Evolutionary conservation across 2,113 vertebrate genomes (phyloP).

Genomic region (Scomber japonicus): DNA sequence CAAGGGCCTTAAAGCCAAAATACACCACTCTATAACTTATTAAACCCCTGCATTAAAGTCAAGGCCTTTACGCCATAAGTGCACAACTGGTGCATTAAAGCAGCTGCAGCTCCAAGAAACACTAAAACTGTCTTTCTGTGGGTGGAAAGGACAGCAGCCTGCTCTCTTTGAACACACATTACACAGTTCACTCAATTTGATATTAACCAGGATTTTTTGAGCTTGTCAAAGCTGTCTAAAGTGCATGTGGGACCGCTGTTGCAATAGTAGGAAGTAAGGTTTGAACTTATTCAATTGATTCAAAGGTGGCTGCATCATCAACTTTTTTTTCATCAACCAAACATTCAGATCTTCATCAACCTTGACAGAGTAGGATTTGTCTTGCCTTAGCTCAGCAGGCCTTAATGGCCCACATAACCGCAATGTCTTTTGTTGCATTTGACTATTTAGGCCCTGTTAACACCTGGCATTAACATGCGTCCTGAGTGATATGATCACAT

Average conservation of each 20-base stretch:
- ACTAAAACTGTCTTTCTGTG: slow-evolving; percentile 12
- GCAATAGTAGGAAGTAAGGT: neutral
- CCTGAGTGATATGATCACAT: no score
- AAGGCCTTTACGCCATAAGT: slow-evolving; percentile 15
- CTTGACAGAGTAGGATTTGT: no score
- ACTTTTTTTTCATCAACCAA: neutral
- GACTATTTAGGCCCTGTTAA: no score
- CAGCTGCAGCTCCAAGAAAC: slow-evolving; percentile 25
- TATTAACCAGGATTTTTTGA: slow-evolving; percentile 1
- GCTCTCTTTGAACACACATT: neutral
- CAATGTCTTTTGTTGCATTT: no score
- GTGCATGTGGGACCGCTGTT: neutral
- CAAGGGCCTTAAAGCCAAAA: slow-evolving; percentile 4
- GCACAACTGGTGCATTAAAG: neutral
- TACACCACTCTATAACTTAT: neutral
- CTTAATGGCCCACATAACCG: no score
- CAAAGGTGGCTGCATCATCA: neutral
- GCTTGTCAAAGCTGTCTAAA: neutral
- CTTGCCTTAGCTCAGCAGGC: no score
- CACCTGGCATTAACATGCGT: no score
- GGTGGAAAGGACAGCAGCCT: neutral
- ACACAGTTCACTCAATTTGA: slow-evolving; percentile 4
- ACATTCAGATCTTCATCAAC: no score
- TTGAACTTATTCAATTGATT: neutral
- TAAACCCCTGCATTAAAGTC: neutral